Evolutionary conservation across 2,888 invertebrate species (phyloP), one percentile per base, ranked within the genome.

Genomic region (Drosophila anomelani): DNA sequence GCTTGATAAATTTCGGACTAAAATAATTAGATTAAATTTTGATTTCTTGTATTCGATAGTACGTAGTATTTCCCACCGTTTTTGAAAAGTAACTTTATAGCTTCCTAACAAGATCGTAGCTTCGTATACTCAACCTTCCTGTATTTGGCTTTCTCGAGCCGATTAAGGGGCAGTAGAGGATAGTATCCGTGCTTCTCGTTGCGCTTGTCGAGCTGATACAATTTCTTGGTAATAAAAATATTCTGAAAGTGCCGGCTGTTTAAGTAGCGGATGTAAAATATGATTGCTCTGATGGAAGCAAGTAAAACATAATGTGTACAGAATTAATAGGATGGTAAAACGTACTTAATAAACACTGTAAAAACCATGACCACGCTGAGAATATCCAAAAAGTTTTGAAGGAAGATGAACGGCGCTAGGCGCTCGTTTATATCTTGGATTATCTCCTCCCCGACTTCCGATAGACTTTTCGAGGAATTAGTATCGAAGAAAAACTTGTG

Each of bases 241-340:
- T 97, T 97, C 87, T 96, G 96, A 85, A 95, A 97, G 4, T 94
- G 93, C 12, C 95, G 95, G 67, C 94, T 94, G 0, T 94, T 95
- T 82, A 96, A 92, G 91, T 95, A 97, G 92, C 95, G 96, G 79
- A 95, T 93, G 79, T 96, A 95, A 88, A 96, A 97, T 78, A 95
- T 93, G 74, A 95, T 93, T 0, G 95, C 95, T 86, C 96, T 96
- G 87, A 92, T 60, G 3, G 23, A 17, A 29, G 29, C 12, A 66
- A 23, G 7, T 8, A 26, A 17, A 26, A 2, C 32, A 49, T 47
- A 12, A 49, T 17, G 23, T 34, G 23, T 13, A 10, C 15, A 39
- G 13, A 32, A 23, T 20, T 20, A 20, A 6, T n/a, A 32, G 6
- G 12, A 9, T 12, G 29, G 8, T 26, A 8, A 20, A 44, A 60